These are phyloP conservation scores for Cremastobaeus sp. DNA, from an alignment of 2,888 invertebrate species.

Conservation along the genomic window DNA sequence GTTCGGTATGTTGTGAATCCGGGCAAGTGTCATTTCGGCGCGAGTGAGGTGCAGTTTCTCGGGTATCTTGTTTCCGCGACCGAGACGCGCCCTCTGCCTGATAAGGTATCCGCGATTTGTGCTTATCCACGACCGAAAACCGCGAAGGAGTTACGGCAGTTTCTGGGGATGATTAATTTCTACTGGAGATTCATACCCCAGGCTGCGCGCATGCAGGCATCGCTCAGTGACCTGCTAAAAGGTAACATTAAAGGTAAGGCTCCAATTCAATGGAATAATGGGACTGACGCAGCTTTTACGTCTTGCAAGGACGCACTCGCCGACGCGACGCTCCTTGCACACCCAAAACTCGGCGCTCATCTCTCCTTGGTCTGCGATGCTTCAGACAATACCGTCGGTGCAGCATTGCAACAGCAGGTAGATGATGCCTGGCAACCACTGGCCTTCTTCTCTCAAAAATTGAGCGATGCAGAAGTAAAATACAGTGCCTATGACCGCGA, in stretches of 20 bases:
- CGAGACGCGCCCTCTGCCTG: slow-evolving; percentile 15
- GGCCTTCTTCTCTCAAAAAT: slow-evolving; percentile 4
- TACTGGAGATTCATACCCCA: slow-evolving; percentile 31
- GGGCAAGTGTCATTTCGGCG: too few species aligned
- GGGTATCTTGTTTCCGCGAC: too few species aligned
- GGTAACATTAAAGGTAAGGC: slow-evolving; percentile 36
- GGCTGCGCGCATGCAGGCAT: slow-evolving; percentile 34
- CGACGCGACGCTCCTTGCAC: slow-evolving; percentile 26
- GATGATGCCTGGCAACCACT: not conserved
- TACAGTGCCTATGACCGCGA: slow-evolving; percentile 8
- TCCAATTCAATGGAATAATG: slow-evolving; percentile 26
- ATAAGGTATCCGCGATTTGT: not conserved
- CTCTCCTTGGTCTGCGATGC: slow-evolving; percentile 1
- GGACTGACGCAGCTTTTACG: slow-evolving; percentile 35
- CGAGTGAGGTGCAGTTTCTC: too few species aligned
- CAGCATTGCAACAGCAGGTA: slow-evolving; percentile 4
- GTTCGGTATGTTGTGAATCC: slow-evolving; percentile 58
- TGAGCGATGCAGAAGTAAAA: not conserved
- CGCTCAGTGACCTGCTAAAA: slow-evolving; percentile 33
- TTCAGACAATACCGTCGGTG: slow-evolving; percentile 1
- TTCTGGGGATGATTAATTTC: slow-evolving; percentile 47
- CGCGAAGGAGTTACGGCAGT: not conserved
- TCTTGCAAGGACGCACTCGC: slow-evolving; percentile 26
- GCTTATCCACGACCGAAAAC: not conserved
- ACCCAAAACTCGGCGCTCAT: slow-evolving; percentile 10